Base-by-base conservation (phyloP, 2,113 vertebrate species). In the Neoarius graeffei region DNA sequence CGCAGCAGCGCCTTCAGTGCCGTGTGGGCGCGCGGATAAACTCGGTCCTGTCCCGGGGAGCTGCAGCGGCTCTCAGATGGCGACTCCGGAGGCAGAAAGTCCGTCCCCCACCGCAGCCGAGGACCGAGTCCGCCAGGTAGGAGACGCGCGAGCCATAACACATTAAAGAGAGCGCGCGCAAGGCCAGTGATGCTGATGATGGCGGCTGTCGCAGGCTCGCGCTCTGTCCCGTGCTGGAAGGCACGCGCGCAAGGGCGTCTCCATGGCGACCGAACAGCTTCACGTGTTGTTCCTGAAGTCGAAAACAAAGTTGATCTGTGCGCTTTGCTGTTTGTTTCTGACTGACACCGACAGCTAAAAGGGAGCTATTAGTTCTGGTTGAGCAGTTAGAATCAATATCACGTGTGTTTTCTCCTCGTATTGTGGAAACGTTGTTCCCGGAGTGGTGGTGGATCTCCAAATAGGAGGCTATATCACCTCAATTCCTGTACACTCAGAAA, bases 101-200 rank as follows among this genome's bases (percentile, higher is more conserved):
- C 92, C 89, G 52, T 91, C 90, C 62, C 90, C 90, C 15, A 93
- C 94, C 83, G 93, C 90, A 71, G 89, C 91, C 81, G 92, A 94
- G 82, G 89, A 93, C 64, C 94, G 92, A 91, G 92, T 94, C 92
- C 95, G 94, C 89, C 95, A 96, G 96, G 96, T 89, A 89, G 50
- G 67, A 30, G n/a, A 59, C 79, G 79, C 35, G 35, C 48, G 42
- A 19, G 52, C 14, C 80, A 69, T 30, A 23, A 66, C 4, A 48
- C 30, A 23, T 81, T 25, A 62, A 20, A 62, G 30, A 42, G 30
- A 23, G 57, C 27, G 30, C 57, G 62, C 10, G 25, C 48, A 35
- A 71, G 27, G 59, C 57, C 85, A 9, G 42, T 11, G 77, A 84
- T 27, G 23, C 7, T n/a, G 52, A 23, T 7, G 79, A 80, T 56